phyloP scores from a whole-genome alignment of 2,113 vertebrate species.

The Narcine bancroftii region DNA sequence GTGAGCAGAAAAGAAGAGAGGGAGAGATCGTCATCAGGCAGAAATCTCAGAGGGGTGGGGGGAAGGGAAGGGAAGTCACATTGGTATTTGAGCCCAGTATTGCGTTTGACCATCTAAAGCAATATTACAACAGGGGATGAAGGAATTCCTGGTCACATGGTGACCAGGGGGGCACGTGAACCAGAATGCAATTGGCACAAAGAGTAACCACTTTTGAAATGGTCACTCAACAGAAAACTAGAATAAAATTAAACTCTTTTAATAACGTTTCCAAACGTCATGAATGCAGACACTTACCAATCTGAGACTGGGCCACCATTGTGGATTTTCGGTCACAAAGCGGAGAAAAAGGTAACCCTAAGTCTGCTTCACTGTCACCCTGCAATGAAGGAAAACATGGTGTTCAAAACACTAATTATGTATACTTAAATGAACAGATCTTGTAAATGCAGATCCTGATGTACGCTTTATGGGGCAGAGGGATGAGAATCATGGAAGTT shows the following conservation, averaged over 20 bases:
- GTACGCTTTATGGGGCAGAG: neutral
- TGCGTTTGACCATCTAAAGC: neutral
- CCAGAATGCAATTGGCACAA: neutral
- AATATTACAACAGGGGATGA: neutral
- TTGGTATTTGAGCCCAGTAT: neutral
- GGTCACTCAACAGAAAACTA: neutral
- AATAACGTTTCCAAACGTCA: neutral
- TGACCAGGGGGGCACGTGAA: neutral
- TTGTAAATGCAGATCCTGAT: neutral
- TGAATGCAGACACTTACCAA: conserved; percentile 61
- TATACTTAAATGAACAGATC: neutral
- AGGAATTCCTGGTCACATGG: neutral
- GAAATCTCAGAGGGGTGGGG: no score
- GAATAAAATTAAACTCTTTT: neutral
- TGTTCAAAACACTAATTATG: neutral
- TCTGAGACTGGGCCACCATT: conserved; percentile 93
- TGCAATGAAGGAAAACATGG: conserved; percentile 44
- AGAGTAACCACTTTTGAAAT: neutral
- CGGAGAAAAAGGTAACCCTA: conserved; percentile 89
- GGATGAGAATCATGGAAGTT: neutral
- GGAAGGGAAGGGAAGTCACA: no score
- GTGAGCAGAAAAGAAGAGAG: no score
- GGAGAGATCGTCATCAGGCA: no score
- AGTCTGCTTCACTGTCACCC: conserved; percentile 89
- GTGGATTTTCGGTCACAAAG: conserved; percentile 93